Percentiles rank a stretch among this genome's conserved stretches.
Conservation (phyloP, 23 tunicate genomes). For the Clavelina lepadiformis region DNA sequence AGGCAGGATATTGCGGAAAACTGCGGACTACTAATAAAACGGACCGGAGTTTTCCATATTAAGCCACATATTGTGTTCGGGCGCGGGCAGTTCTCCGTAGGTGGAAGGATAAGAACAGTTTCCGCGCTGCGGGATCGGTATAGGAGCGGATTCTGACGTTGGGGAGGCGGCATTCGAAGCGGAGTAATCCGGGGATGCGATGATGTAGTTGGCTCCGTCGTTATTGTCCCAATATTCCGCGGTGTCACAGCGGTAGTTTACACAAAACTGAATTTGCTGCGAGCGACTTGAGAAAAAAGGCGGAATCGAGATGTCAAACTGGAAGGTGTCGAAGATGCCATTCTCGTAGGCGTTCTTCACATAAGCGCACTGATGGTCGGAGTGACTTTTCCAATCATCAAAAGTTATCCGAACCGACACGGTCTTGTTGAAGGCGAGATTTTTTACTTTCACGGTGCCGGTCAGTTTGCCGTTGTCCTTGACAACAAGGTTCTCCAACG, state of each 20-base stretch:
- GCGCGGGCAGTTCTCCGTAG: slow-evolving; percentile 3
- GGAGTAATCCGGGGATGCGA: slow-evolving; percentile 1
- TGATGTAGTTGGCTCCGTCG: slow-evolving; percentile 46
- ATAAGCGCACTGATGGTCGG: slow-evolving; percentile 31
- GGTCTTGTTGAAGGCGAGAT: slow-evolving; percentile 66
- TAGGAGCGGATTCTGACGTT: background rate
- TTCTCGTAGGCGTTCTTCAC: slow-evolving; percentile 54
- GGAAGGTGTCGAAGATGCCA: slow-evolving; percentile 65
- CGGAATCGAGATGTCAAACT: slow-evolving; percentile 39
- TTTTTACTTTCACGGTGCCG: slow-evolving; percentile 76
- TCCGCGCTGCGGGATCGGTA: background rate
- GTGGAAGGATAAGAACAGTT: slow-evolving; percentile 9
- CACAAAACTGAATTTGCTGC: slow-evolving; percentile 51
- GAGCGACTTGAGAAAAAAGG: background rate
- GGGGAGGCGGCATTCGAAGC: too few relatives aligned
- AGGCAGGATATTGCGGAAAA: too few relatives aligned
- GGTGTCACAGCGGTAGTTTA: slow-evolving; percentile 29
- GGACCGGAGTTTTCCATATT: background rate
- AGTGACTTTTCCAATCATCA: slow-evolving; percentile 53
- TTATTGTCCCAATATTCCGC: slow-evolving; percentile 88
- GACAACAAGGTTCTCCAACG: slow-evolving; percentile 59
- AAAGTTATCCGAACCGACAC: slow-evolving; percentile 62
- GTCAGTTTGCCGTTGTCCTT: slow-evolving; percentile 17
- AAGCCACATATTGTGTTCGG: slow-evolving; percentile 1
- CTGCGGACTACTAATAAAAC: slow-evolving; percentile 4